Base-by-base conservation (phyloP, 2,888 invertebrate species). In the Coelogynopora nodosa region DNA sequence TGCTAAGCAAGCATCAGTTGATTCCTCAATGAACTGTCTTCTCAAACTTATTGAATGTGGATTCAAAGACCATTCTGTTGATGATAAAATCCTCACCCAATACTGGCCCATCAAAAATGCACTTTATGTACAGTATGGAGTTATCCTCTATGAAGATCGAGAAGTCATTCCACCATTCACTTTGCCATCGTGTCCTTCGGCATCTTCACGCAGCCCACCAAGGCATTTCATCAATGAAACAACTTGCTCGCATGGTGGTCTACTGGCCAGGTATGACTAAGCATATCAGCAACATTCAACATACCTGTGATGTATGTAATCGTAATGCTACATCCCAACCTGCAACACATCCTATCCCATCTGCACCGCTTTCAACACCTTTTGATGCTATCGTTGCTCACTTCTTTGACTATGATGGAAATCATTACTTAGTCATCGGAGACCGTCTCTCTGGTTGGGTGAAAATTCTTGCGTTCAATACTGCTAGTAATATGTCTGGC, bases 341-440 rank as follows among this genome's bases (percentile, higher is more conserved):
- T 49, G 49, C 49, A 49, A 49, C 49, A 49, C 49, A 5, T 49
- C 5, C 74, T 74, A 74, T 26, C 27, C 23, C 74, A n/a, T 2
- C 74, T n/a, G 2, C 74, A 10, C 74, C 74, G 23, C 74, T 74
- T n/a, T 74, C 74, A 74, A 74, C 74, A 74, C 74, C 74, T 74
- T 74, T 74, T 74, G 74, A 74, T n/a, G 74, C 74, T 26, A 74
- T 74, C 18, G 5, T 74, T 74, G 74, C 74, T 74, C 18, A 74
- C 23, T 74, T 74, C 23, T 13, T 74, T 13, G 23, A 74, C 74
- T 74, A 74, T 74, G 74, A 26, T 74, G 74, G 74, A 74, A 5
- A 26, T 74, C 74, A 74, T 26, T 74, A 74, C 23, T 5, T 74
- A n/a, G 74, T 74, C 5, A 26, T 23, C 23, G 74, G 23, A 10